Conservation (phyloP, 1,140 invertebrate genomes). For the Parasteatoda tepidariorum region DNA sequence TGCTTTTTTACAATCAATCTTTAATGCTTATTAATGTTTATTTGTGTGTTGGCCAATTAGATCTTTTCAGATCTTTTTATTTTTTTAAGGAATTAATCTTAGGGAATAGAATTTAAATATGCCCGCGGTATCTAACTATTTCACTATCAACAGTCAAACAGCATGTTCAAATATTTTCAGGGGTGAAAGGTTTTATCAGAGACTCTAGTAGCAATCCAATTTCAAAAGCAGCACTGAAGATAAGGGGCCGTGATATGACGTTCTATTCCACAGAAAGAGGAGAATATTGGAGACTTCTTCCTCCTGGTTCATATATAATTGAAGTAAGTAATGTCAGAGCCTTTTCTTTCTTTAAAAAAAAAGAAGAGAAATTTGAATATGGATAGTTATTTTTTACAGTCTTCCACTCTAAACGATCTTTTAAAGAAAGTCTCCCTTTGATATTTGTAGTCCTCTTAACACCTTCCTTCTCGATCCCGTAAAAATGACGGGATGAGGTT, state of each 20-base stretch:
- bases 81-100: neutral
- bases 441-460: too few relatives aligned
- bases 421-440: too few relatives aligned
- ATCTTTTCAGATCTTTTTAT: neutral
- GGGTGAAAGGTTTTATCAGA: conserved; percentile 85
- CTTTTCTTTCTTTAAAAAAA: neutral
- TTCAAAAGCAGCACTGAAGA: conserved; percentile 72
- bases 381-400: neutral
- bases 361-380: neutral
- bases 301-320: conserved; percentile 64
- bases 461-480: too few relatives aligned
- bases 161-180: too few relatives aligned
- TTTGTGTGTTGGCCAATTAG: too few relatives aligned
- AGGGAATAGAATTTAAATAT: too few relatives aligned
- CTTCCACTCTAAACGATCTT: too few relatives aligned
- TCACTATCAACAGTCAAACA: too few relatives aligned
- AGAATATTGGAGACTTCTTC: conserved; percentile 65
- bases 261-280: conserved; percentile 62
- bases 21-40: neutral
- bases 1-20: neutral
- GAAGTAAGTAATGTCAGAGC: conserved; percentile 73
- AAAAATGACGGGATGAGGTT: too few relatives aligned
- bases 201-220: conserved; percentile 82
- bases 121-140: too few relatives aligned
- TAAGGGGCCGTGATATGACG: conserved; percentile 62